phyloP scores from a whole-genome alignment of 1,140 invertebrate species.

The Caenorhabditis brenneri region DNA sequence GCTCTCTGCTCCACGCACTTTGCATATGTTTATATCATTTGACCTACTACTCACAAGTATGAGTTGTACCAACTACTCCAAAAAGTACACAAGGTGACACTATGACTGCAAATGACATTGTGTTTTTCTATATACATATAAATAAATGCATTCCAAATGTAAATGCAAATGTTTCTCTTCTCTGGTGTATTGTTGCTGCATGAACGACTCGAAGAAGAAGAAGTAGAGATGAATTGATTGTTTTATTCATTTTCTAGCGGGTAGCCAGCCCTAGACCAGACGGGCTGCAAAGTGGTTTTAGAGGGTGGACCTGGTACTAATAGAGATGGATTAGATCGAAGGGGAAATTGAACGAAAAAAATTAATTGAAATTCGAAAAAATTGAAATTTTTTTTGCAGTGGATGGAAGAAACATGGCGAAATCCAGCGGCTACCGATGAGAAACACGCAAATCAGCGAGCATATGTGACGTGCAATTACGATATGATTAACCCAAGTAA shows the following conservation, averaged over 20 bases:
- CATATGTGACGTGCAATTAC: constrained; percentile 17
- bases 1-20: too few species aligned
- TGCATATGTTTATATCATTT: too few species aligned
- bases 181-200: constrained; percentile 20
- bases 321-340: background rate
- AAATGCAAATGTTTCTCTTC: constrained; percentile 23
- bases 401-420: constrained; percentile 38
- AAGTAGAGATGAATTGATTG: background rate
- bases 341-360: background rate
- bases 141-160: constrained; percentile 15
- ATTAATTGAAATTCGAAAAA: background rate
- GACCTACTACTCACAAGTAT: background rate
- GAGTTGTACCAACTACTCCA: too few species aligned
- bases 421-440: constrained; percentile 27
- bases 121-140: too few species aligned
- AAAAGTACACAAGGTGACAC: too few species aligned
- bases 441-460: constrained; percentile 23
- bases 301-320: background rate
- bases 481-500: constrained; percentile 25
- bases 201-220: background rate
- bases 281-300: background rate
- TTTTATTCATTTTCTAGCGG: constrained; percentile 33
- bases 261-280: background rate
- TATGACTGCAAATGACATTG: constrained; percentile 20
- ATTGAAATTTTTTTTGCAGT: background rate